Evolutionary conservation across 2,888 invertebrate genomes (phyloP), one percentile per base, ranked within the genome.

Genomic region (Rosalia funebris): DNA sequence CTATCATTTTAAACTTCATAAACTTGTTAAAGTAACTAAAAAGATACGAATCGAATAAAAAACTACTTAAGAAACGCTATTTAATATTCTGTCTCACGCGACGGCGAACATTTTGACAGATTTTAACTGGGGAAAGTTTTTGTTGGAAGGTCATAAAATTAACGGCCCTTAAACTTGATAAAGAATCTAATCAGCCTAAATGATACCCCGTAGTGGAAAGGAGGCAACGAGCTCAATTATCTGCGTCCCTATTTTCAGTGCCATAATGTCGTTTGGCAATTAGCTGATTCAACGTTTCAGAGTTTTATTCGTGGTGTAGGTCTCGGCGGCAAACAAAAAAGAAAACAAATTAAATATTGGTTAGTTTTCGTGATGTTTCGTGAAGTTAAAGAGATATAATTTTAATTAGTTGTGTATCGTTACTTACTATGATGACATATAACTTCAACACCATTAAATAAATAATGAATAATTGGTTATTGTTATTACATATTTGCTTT

Each of bases 171-270:
- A 25, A 44, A 44, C 14, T 44, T 25, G 25, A 44, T 20, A 25
- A 44, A 44, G 44, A 11, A 44, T 44, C 44, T 44, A 44, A 44
- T 44, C 44, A 44, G 44, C 2, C 14, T 11, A 25, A 44, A 44
- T 44, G 20, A 44, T n/a, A 19, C 20, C 14, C 7, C 44, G 34
- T n/a, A 34, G 5, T 2, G 34, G 34, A n/a, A 34, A 44, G 20
- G 44, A 44, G 25, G 7, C 44, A 25, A 44, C 44, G 25, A 44
- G 41, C 41, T 41, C 41, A 17, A 41, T 41, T 41, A 41, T 41
- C 25, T 44, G 12, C 2, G 44, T 44, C 25, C 14, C 20, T 11
- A 12, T 25, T 42, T 42, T 19, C n/a, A 11, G 42, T 19, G 11
- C 12, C 14, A 44, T 44, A 44, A 44, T 25, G 44, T 44, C 25